Base-by-base conservation (phyloP, 2,888 invertebrate species). In the Neoascia interrupta region DNA sequence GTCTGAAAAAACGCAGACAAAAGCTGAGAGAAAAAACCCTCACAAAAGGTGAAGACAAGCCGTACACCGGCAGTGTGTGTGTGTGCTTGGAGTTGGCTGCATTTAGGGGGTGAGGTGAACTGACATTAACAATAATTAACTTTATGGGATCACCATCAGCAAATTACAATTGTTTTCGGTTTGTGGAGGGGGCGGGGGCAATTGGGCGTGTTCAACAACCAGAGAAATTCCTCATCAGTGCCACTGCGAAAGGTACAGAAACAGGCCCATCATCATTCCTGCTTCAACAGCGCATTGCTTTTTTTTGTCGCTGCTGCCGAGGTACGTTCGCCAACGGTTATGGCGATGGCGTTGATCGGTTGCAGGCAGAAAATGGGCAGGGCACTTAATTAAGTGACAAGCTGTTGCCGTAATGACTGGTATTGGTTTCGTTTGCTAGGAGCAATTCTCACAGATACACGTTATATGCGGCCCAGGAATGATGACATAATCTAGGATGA, bases 111-210 rank as follows among this genome's bases (percentile, higher is more conserved):
- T 73, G 79, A 66, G 66, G 79, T 68, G 68, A 54, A 56, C 79
- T 73, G 73, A 73, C 79, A 73, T 66, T 79, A 79, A 79, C 73
- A 79, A 79, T 79, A 79, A 79, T 79, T 79, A 79, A 73, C 73
- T 79, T 73, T 73, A 79, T 79, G 79, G 73, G 79, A 79, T 73
- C 73, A 73, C 66, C 79, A 61, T 79, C 73, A 54, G 66, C 66
- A 56, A 79, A 73, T 79, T 73, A 49, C 73, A 60, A 73, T 79
- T 66, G 79, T 79, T 54, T 61, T 66, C n/a, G 10, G 11, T 6
- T 36, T 15, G 31, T 15, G 18, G 4, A 13, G 23, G 19, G 5
- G 18, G 6, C 16, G 49, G 69, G 36, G 36, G 18, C 16, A 39
- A n/a, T 6, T 6, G 37, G 56, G 63, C 34, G 43, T 60, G 34